phyloP scores from a whole-genome alignment of 1,140 invertebrate genomes.

The Brachionus paranguensis region DNA sequence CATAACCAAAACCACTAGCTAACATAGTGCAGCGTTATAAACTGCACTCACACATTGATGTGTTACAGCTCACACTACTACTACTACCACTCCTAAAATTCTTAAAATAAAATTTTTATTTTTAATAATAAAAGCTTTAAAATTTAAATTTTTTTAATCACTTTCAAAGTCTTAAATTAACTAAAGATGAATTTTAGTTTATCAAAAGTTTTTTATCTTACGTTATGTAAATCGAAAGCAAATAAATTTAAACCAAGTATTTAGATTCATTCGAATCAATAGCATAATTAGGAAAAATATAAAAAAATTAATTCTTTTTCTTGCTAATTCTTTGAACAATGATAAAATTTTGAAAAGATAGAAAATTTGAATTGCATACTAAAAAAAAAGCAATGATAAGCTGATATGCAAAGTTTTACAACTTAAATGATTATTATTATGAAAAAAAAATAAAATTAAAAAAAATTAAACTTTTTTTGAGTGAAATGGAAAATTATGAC shows the following conservation, averaged over 20 bases:
- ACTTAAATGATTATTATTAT: background rate
- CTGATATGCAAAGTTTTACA: background rate
- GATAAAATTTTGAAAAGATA: background rate
- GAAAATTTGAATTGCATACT: background rate
- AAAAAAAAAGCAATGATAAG: background rate
- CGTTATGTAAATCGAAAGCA: background rate
- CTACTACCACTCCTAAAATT: no score
- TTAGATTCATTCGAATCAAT: background rate
- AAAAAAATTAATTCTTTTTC: background rate
- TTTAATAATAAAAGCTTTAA: background rate
- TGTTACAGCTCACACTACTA: no score
- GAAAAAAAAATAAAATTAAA: background rate
- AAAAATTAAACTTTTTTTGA: background rate
- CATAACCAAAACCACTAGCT: no score
- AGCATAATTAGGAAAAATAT: background rate
- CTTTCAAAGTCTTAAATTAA: background rate
- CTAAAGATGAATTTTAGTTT: background rate
- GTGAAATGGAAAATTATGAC: constrained; percentile 13
- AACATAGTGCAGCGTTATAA: no score
- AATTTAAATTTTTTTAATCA: background rate
- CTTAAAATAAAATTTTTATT: background rate
- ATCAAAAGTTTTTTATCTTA: background rate
- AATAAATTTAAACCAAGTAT: background rate
- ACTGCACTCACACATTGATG: no score
- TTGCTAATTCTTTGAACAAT: background rate